Percentiles rank a stretch among this genome's conserved stretches.
phyloP scores from a whole-genome alignment of 2,888 invertebrate species.

The Stegophylla sp. region DNA sequence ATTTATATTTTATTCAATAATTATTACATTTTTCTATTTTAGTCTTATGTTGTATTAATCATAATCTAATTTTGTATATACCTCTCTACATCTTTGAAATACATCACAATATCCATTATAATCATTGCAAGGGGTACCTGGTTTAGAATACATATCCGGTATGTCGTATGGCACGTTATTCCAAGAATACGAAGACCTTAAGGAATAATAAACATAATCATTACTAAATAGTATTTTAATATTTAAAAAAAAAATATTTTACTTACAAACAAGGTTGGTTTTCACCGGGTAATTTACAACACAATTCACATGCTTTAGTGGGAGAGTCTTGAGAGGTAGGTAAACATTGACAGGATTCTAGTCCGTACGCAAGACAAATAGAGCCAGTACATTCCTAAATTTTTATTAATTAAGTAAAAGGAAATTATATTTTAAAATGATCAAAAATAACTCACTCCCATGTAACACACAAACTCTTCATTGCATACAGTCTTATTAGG shows the following conservation, averaged over 20 bases:
- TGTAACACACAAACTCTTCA: constrained; percentile 94
- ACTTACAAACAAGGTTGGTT: constrained; percentile 77
- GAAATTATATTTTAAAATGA: not conserved
- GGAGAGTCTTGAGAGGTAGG: constrained; percentile 79
- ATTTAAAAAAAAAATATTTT: not conserved
- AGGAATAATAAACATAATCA: constrained; percentile 30
- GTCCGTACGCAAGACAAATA: constrained; percentile 94
- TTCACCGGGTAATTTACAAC: constrained; percentile 86
- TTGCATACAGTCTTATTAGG: constrained; percentile 95
- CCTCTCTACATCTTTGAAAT: constrained; percentile 81
- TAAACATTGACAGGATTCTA: constrained; percentile 94
- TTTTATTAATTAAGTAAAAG: not conserved
- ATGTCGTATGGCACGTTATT: constrained; percentile 88
- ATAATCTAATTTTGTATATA: constrained; percentile 62
- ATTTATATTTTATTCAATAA: not conserved
- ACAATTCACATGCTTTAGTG: constrained; percentile 89
- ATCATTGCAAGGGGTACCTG: constrained; percentile 92
- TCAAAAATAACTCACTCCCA: constrained; percentile 76
- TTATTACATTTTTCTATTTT: not conserved
- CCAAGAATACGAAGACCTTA: constrained; percentile 85
- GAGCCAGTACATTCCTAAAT: constrained; percentile 91
- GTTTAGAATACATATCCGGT: constrained; percentile 90
- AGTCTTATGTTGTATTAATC: not conserved
- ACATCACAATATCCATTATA: constrained; percentile 85
- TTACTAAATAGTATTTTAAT: not conserved